Percentiles rank a stretch among this genome's conserved stretches.
These are phyloP conservation scores for Bombus difficillimus DNA, from an alignment of 1,140 invertebrate genomes.

Conservation along the genomic window DNA sequence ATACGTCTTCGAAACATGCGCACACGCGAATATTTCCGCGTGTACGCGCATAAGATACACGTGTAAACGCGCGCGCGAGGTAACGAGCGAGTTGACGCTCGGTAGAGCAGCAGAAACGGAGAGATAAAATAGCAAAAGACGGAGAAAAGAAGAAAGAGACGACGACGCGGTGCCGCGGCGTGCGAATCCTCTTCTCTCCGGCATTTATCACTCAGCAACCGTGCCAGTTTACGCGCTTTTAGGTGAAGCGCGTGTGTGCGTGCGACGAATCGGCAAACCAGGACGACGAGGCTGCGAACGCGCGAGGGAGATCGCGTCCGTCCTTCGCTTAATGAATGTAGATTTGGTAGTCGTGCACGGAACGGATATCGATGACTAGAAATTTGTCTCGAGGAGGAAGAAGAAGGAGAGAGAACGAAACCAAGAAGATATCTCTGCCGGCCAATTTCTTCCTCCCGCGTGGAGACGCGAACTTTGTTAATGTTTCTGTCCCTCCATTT, in stretches of 20 bases:
- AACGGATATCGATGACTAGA: slow-evolving; percentile 63
- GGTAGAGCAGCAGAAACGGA: slow-evolving; percentile 16
- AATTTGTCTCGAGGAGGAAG: slow-evolving; percentile 51
- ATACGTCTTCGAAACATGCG: slow-evolving; percentile 26
- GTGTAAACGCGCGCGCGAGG: slow-evolving; percentile 38
- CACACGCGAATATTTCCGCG: neutral
- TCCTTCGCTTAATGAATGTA: slow-evolving; percentile 59
- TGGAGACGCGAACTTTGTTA: slow-evolving; percentile 38
- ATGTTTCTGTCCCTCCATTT: slow-evolving; percentile 33
- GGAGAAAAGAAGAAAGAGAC: neutral
- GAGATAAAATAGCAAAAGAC: neutral
- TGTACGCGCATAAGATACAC: neutral
- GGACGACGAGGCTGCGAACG: neutral
- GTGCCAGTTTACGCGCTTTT: slow-evolving; percentile 70
- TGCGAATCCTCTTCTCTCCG: slow-evolving; percentile 57
- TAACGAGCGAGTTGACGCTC: slow-evolving; percentile 59
- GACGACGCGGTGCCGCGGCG: slow-evolving; percentile 14
- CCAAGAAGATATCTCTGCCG: neutral
- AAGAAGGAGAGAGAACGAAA: neutral
- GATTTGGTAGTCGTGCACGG: slow-evolving; percentile 53
- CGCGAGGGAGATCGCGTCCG: slow-evolving; percentile 42
- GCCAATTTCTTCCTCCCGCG: slow-evolving; percentile 35
- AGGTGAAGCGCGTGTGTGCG: slow-evolving; percentile 28
- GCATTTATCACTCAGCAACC: slow-evolving; percentile 65
- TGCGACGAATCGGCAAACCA: slow-evolving; percentile 37